Percentiles rank a stretch among this genome's conserved stretches.
These are phyloP conservation scores for Propsilocerus akamusi DNA, from an alignment of 1,140 invertebrate genomes.

Conservation along the genomic window DNA sequence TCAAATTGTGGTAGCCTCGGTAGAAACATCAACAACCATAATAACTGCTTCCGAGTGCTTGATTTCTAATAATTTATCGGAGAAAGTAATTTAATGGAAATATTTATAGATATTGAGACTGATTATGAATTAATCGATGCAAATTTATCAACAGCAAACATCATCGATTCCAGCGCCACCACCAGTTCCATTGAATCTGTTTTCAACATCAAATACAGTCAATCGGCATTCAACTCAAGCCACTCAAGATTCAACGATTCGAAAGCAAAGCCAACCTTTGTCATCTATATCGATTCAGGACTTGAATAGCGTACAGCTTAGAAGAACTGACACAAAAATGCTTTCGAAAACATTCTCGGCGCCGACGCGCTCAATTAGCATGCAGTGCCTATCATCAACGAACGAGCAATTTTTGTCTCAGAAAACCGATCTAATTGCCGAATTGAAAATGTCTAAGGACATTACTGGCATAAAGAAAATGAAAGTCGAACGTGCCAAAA, in stretches of 20 bases:
- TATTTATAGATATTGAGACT: no score
- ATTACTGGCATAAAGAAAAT: slow-evolving; percentile 78
- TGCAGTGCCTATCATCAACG: slow-evolving; percentile 43
- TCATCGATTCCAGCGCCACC: slow-evolving; percentile 25
- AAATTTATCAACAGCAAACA: no score
- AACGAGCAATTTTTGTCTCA: slow-evolving; percentile 49
- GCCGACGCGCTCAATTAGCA: slow-evolving; percentile 48
- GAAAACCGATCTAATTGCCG: slow-evolving; percentile 75
- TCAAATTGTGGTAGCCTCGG: no score
- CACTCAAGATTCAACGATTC: slow-evolving; percentile 20
- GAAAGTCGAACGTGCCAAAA: slow-evolving; percentile 68
- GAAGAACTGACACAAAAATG: slow-evolving; percentile 52
- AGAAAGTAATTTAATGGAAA: no score
- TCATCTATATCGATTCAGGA: slow-evolving; percentile 72
- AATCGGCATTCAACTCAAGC: slow-evolving; percentile 32
- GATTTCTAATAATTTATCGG: no score
- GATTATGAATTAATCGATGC: no score
- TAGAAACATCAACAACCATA: no score
- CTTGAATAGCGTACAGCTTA: slow-evolving; percentile 56
- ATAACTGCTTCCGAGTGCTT: no score
- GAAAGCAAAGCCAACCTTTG: slow-evolving; percentile 43
- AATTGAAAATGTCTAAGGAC: slow-evolving; percentile 75
- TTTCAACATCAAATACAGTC: slow-evolving; percentile 9
- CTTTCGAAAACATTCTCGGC: slow-evolving; percentile 61
- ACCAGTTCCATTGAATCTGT: slow-evolving; percentile 29